Evolutionary conservation across 2,797 vertebrate genomes (phyloP).

Genomic region (Danio choprae): DNA sequence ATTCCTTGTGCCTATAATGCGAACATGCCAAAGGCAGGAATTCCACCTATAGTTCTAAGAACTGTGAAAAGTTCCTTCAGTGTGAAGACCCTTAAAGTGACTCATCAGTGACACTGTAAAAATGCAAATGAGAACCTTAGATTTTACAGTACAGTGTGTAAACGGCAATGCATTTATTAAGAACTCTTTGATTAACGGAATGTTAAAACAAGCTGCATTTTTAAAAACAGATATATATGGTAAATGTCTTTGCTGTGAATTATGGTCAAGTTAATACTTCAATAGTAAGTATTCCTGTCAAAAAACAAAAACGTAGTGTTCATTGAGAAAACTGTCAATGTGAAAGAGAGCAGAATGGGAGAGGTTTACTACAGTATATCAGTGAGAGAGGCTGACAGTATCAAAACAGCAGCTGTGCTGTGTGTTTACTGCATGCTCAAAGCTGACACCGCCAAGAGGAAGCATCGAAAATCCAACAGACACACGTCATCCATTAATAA

Average conservation of each 20-base stretch:
- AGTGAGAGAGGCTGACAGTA: conserved; percentile 6
- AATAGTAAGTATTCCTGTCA: background rate
- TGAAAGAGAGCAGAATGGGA: background rate
- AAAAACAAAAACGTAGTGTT: background rate
- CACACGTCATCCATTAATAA: conserved; percentile 19
- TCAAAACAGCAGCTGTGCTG: conserved; percentile 52
- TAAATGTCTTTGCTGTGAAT: background rate
- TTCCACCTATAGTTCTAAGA: too few relatives aligned
- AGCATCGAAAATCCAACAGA: conserved; percentile 15
- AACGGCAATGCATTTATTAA: background rate
- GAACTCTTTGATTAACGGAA: background rate
- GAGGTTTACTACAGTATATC: conserved; percentile 8
- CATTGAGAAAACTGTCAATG: background rate
- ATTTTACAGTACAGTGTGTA: too few relatives aligned
- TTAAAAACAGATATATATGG: background rate
- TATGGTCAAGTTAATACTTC: background rate
- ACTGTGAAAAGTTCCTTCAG: too few relatives aligned
- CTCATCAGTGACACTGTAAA: too few relatives aligned
- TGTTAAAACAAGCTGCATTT: background rate
- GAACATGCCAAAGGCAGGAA: too few relatives aligned
- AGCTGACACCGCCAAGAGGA: conserved; percentile 12
- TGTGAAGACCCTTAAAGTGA: too few relatives aligned
- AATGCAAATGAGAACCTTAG: too few relatives aligned
- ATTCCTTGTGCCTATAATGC: too few relatives aligned
- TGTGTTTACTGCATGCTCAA: conserved; percentile 30